Evolutionary conservation across 2,888 invertebrate genomes (phyloP), one percentile per base, ranked within the genome.

Genomic region (Hymenopus coronatus): DNA sequence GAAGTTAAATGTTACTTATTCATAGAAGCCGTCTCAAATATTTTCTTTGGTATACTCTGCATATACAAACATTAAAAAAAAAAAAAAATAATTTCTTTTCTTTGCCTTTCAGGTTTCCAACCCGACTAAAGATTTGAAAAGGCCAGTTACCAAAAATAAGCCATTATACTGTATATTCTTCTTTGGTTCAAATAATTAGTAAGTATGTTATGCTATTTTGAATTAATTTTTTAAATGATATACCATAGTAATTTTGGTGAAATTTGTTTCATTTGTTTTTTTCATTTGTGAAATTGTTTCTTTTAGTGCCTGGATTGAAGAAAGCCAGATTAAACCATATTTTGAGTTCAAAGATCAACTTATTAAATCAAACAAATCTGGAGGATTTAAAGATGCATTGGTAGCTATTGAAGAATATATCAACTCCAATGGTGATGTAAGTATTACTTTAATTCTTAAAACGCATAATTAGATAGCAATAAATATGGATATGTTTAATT

Each of bases 161-260:
- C 95, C 96, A 90, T 93, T 95, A 87, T 97, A 97, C 92, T 98
- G 98, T 94, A 97, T 99, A 91, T 98, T 96, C 94, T 99, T 98
- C 94, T 98, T 98, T 94, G 98, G 98, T 89, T 96, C 97, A n/a
- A 97, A 98, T 92, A 98, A 98, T 93, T 98, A 97, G 98, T 98
- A 95, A 98, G 98, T 96, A 89, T 83, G 8, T 89, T 54, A 12
- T 90, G 89, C 90, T 91, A 89, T 12, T 91, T 92, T 91, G 90
- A 4, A 27, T 20, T 83, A 54, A 46, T 82, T 89, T 87, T 82
- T n/a, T n/a, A n/a, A n/a, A n/a, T n/a, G 84, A 27, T 83, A 83
- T 84, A 81, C 86, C 81, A 85, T 90, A 30, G 33, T 90, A 84
- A 70, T 83, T 84, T 81, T 82, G 89, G 88, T 90, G 85, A 88